Base-by-base conservation (phyloP, 1,140 invertebrate species). In the Drosophila nebulosa region DNA sequence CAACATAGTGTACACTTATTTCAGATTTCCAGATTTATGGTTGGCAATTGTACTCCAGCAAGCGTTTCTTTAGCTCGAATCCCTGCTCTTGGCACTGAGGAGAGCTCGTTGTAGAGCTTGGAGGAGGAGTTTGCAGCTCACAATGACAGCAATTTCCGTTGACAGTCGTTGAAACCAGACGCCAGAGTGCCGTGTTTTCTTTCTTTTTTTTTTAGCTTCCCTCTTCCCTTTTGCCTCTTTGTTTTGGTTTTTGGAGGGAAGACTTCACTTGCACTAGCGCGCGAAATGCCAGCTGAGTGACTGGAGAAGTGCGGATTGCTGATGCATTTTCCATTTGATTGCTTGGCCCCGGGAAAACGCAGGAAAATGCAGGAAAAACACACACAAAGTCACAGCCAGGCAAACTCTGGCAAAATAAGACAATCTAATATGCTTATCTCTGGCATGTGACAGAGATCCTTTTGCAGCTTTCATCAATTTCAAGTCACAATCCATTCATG, bases 321-420 rank as follows among this genome's bases (percentile, higher is more conserved):
- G 83, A 16, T 83, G 75, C 83, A 76, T 88, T 88, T 88, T 88
- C 71, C 72, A 76, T 80, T 76, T 88, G 84, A 88, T 83, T 88
- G 83, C 78, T 68, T 69, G 39, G 22, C 50, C 46, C 32, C 46
- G 10, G 9, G 3, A 18, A n/a, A n/a, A n/a, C n/a, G 77, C 72
- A 10, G 39, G 7, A 21, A 9, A 63, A 62, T n/a, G 77, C 72
- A 10, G 39, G 7, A 21, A 9, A 63, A 62, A 63, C 71, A 63
- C 42, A 61, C 30, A 1, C 27, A 27, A 27, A 9, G 64, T n/a
- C 53, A 61, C 46, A 52, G 69, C 53, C 64, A 56, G 67, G 16
- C 42, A 64, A 51, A 68, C 66, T 36, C 51, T 42, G 24, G n/a
- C 35, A 26, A 56, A 56, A 32, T 27, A 62, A 67, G 14, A 61